Percentiles rank a stretch among this genome's conserved stretches.
Evolutionary conservation across 2,113 vertebrate species (phyloP).

Genomic region (Zosterops hypoxanthus): DNA sequence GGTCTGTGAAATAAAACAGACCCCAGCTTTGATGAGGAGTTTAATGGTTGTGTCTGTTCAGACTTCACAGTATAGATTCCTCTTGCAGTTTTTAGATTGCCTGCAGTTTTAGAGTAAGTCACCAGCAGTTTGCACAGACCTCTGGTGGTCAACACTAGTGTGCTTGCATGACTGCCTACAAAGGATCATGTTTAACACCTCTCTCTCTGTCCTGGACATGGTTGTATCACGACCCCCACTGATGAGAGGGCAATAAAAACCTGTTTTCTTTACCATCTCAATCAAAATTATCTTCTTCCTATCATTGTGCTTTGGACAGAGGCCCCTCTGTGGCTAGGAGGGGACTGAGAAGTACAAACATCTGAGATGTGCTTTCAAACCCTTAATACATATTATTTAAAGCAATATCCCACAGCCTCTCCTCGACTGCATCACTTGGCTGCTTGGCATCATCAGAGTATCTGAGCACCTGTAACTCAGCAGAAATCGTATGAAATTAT

Average conservation of each 20-base stretch:
- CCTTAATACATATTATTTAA: not conserved
- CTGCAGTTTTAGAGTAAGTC: not conserved
- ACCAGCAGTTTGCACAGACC: not conserved
- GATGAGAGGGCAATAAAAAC: not conserved
- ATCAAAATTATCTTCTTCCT: not conserved
- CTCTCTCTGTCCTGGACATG: rapidly evolving
- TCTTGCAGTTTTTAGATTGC: not conserved
- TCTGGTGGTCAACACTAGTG: not conserved
- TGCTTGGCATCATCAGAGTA: not conserved
- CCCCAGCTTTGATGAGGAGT: not conserved
- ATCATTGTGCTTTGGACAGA: not conserved
- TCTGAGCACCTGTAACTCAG: not conserved
- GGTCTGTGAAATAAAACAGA: not conserved
- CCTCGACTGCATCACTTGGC: not conserved
- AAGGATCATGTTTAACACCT: not conserved
- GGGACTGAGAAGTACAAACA: not conserved
- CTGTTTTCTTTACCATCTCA: not conserved
- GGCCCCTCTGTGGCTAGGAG: not conserved
- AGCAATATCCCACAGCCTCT: not conserved
- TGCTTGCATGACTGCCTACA: not conserved
- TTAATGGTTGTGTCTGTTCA: not conserved
- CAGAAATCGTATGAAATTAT: not conserved
- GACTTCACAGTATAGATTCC: not conserved
- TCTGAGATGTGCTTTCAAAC: not conserved
- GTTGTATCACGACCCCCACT: not conserved